These are phyloP conservation scores for Drosophila merina DNA, from an alignment of 2,888 invertebrate species.

Conservation along the genomic window DNA sequence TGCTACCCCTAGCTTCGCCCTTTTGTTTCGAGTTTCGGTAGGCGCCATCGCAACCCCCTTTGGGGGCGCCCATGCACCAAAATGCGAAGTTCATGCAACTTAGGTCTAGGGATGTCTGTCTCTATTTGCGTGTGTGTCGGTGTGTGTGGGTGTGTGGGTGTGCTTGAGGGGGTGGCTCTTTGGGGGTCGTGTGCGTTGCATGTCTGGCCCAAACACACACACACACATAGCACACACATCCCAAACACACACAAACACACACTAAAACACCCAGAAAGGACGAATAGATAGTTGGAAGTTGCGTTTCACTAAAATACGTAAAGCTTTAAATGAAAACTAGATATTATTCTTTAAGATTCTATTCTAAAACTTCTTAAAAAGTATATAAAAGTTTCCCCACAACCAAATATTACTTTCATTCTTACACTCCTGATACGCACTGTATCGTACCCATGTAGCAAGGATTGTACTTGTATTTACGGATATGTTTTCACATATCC, in stretches of 20 bases:
- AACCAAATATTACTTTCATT: no score
- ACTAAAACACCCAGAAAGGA: slow-evolving; percentile 10
- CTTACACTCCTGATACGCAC: slow-evolving; percentile 2
- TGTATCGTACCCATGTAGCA: slow-evolving; percentile 6
- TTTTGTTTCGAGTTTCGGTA: slow-evolving; percentile 22
- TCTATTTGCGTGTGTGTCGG: slow-evolving; percentile 24
- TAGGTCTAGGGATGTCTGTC: slow-evolving; percentile 40
- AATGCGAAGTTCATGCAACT: slow-evolving; percentile 48
- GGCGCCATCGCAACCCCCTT: slow-evolving; percentile 17
- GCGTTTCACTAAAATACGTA: background rate
- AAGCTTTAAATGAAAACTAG: no score
- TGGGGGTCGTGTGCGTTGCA: slow-evolving; percentile 24
- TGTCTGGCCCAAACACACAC: slow-evolving; percentile 27
- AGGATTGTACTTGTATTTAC: slow-evolving; percentile 11
- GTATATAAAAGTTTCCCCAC: no score
- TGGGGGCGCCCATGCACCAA: slow-evolving; percentile 21
- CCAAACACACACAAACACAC: slow-evolving; percentile 4
- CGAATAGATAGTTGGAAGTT: slow-evolving; percentile 31
- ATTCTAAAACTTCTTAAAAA: no score
- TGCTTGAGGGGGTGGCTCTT: slow-evolving; percentile 12
- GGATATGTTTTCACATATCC: slow-evolving; percentile 31
- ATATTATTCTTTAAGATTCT: no score
- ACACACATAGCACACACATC: background rate
- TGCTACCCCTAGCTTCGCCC: background rate
- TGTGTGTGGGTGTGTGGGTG: slow-evolving; percentile 6